Evolutionary conservation across 2,113 vertebrate species (phyloP).

Genomic region (Rhodinocichla rosea): DNA sequence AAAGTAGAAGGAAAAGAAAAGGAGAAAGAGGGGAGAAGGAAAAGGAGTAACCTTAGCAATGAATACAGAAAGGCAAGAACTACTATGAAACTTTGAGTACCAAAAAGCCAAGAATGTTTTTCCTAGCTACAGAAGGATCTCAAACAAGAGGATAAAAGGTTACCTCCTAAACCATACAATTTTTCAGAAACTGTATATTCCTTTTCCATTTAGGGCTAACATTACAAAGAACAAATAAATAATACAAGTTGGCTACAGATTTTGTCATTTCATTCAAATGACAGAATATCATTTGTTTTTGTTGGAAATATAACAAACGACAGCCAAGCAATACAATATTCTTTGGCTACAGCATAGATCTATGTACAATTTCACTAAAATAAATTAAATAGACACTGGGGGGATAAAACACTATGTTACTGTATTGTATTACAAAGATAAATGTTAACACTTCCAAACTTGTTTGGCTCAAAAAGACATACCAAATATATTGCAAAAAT

Average conservation of each 20-base stretch:
- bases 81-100: not conserved
- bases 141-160: not conserved
- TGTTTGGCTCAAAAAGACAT: not conserved
- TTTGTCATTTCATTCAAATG: not conserved
- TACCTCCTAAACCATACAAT: not conserved
- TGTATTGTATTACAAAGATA: not conserved
- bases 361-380: not conserved
- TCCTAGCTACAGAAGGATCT: not conserved
- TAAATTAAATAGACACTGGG: conserved; percentile 3
- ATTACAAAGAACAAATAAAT: conserved; percentile 20
- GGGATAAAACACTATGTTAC: not conserved
- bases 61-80: not conserved
- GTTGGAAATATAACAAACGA: not conserved
- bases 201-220: not conserved
- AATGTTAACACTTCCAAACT: conserved; percentile 9
- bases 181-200: not conserved
- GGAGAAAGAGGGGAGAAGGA: not conserved
- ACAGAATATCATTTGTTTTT: not conserved
- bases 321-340: not conserved
- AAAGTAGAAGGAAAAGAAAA: not conserved
- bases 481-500: not conserved
- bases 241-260: not conserved
- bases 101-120: not conserved
- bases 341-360: not conserved
- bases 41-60: not conserved